Base-by-base conservation (phyloP, 2,888 invertebrate genomes). In the Caenorhabditis sp. region DNA sequence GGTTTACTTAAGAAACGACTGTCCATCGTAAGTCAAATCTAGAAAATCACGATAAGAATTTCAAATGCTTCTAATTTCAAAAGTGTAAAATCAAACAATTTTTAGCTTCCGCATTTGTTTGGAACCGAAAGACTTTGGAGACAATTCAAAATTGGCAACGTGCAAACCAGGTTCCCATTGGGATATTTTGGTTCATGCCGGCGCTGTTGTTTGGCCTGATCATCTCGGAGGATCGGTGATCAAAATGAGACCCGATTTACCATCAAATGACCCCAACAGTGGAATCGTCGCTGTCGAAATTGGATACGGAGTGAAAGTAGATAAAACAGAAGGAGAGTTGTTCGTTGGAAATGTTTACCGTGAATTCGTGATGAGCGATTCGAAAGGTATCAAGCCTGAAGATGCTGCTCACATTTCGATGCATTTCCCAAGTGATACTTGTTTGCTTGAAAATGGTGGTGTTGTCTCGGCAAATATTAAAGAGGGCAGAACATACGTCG, bases 161-260 rank as follows among this genome's bases (percentile, higher is more conserved):
- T 70, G 70, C 25, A 43, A 26, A 3, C 27, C 21, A 27, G 53
- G 53, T 27, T 5, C 12, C 17, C 43, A 43, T 12, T 43, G 43
- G 43, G 63, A 63, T 23, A 31, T 71, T 20, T 60, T 71, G 36
- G 58, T 60, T 14, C 27, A 26, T 21, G 43, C 56, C 4, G 71
- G 71, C 12, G 26, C 66, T 21, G 71, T 71, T 26, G 49, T 71
- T 26, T 71, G 66, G 71, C 71, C 71, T 21, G 62, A 54, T 8
- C 31, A 17, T 10, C 62, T 66, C 26, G 50, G 67, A 25, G 63
- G 63, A 1, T 63, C 71, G 17, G 12, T 63, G 17, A 50, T 70
- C 43, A 10, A 17, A 14, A 31, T 31, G 31, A 31, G 10, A 31
- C 31, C 31, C 5, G 31, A 31, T 31, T 2, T 17, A 65, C 60